Percentiles rank a stretch among this genome's conserved stretches.
These are phyloP conservation scores for Struthidea cinerea DNA, from an alignment of 2,113 vertebrate species.

Conservation along the genomic window DNA sequence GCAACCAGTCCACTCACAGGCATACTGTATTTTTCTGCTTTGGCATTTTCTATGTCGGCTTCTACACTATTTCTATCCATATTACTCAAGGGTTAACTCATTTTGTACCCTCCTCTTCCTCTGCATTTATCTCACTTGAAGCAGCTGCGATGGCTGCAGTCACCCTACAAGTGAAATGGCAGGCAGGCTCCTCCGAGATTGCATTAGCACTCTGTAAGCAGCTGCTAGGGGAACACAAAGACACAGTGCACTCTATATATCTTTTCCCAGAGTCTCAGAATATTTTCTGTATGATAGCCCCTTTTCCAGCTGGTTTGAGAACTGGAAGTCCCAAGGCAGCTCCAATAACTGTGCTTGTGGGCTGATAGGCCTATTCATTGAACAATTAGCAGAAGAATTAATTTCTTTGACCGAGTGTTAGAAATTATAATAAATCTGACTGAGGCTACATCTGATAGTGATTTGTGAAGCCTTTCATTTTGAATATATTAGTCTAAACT, in stretches of 20 bases:
- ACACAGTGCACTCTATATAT: not conserved
- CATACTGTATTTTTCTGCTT: not conserved
- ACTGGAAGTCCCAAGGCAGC: not conserved
- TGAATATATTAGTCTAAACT: not conserved
- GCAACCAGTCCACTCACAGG: not conserved
- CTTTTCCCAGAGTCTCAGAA: constrained; percentile 38
- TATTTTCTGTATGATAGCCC: constrained; percentile 33
- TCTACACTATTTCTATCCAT: not conserved
- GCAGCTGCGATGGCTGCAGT: not conserved
- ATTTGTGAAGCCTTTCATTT: not conserved
- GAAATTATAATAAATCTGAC: constrained; percentile 6
- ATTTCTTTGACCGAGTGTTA: not conserved
- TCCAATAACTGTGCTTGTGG: not conserved
- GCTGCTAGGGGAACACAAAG: constrained; percentile 26
- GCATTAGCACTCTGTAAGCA: not conserved
- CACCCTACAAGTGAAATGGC: constrained; percentile 25
- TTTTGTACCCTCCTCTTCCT: not conserved
- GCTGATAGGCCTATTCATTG: not conserved
- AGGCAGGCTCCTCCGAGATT: constrained; percentile 13
- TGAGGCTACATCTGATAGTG: not conserved
- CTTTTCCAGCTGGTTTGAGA: constrained; percentile 23
- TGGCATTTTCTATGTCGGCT: not conserved
- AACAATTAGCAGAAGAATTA: not conserved
- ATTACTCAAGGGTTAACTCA: not conserved
- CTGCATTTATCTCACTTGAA: not conserved